Evolutionary conservation across 2,888 invertebrate species (phyloP).

Genomic region (Drosophila conformis): DNA sequence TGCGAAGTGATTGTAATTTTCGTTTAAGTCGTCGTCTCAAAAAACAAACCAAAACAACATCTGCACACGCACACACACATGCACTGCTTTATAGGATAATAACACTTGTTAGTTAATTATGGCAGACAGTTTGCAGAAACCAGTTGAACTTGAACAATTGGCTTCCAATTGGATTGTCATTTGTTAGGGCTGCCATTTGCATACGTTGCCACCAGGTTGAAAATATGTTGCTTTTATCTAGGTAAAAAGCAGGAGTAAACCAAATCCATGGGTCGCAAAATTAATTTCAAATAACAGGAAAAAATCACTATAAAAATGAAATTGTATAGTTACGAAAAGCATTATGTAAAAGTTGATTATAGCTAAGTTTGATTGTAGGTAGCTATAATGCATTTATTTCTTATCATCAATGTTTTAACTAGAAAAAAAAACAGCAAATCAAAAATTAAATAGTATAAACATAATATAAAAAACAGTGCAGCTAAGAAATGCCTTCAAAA

Average conservation of each 20-base stretch:
- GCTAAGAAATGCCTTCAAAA: too few species aligned
- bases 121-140: constrained; percentile 6
- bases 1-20: constrained; percentile 98
- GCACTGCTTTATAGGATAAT: constrained; percentile 13
- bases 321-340: background rate
- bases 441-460: background rate
- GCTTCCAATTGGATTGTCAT: background rate
- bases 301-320: background rate
- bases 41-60: constrained; percentile 29
- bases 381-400: background rate
- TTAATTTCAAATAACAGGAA: background rate
- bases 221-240: background rate
- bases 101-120: constrained; percentile 26
- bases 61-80: constrained; percentile 26
- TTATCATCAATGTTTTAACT: background rate
- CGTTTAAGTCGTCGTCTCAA: constrained; percentile 84
- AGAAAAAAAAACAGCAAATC: background rate
- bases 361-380: background rate
- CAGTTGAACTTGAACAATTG: constrained; percentile 10
- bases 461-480: background rate
- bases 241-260: background rate
- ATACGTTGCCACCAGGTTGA: constrained; percentile 1
- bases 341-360: background rate
- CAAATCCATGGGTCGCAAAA: background rate
- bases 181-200: constrained; percentile 22